Evolutionary conservation across 2,888 invertebrate species (phyloP), one percentile per base, ranked within the genome.

Genomic region (Malthinus flaveolus): DNA sequence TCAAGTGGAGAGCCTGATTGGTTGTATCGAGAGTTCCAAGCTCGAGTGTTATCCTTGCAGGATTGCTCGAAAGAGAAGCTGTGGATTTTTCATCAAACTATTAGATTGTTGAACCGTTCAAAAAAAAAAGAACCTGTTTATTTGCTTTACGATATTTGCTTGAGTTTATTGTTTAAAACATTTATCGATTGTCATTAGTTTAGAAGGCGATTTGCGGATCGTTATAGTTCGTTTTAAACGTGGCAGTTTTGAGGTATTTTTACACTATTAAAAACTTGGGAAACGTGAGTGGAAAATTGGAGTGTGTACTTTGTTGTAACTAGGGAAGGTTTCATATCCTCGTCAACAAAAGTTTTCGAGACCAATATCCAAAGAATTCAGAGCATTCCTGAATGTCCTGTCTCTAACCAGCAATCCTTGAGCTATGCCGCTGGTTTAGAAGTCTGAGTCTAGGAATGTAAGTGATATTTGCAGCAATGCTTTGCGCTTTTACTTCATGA

Each of bases 1-100:
- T 70, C 67, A 73, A 75, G 75, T 76, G 75, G 70, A 54, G 60
- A 66, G 72, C 70, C 75, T 76, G 76, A 77, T 77, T 77, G 76
- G 76, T 68, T 68, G 72, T 72, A 74, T 73, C 72, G 73, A 73
- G 71, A 71, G 73, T 68, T 65, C 68, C 63, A 61, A 61, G 61
- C 51, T 72, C 68, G 67, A 77, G 76, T 78, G 76, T 77, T 78
- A 71, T 75, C 69, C 72, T 74, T 74, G 66, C 75, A 71, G 74
- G 76, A 76, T 76, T 76, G 75, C 73, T 66, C 67, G 67, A 66
- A 64, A 66, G 61, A 66, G 63, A 68, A 69, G 64, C 69, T 74
- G 72, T 74, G 73, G 74, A 75, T 75, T 75, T 76, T 76, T 74
- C 75, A 73, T 73, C 71, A 70, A 68, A 49, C 46, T 50, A 49